These are phyloP conservation scores for Hippoglossus stenolepis DNA, from an alignment of 2,113 vertebrate species.

Conservation along the genomic window DNA sequence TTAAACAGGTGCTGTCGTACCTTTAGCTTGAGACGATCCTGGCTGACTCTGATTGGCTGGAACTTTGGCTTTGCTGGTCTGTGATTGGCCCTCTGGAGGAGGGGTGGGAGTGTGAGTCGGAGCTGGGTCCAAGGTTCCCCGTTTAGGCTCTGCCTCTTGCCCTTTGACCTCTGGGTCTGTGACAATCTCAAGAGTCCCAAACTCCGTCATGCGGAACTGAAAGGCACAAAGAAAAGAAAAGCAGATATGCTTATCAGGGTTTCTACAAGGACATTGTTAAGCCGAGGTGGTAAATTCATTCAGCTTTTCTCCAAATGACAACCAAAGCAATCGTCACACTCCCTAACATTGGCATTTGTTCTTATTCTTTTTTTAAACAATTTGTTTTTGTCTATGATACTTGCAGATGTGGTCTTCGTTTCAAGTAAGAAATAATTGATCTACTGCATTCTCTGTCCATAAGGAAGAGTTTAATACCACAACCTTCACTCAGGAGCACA, in stretches of 20 bases:
- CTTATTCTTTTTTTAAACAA: neutral
- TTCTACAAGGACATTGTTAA: neutral
- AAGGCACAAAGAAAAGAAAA: conserved; percentile 9
- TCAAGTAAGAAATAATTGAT: neutral
- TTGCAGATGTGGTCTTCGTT: neutral
- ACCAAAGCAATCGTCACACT: neutral
- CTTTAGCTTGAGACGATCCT: conserved; percentile 65
- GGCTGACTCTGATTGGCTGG: conserved; percentile 56
- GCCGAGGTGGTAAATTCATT: neutral
- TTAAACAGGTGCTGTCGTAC: conserved; percentile 17
- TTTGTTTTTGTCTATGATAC: neutral
- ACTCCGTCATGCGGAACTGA: conserved; percentile 97
- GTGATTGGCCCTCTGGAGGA: conserved; percentile 75
- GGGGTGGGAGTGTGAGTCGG: conserved; percentile 78
- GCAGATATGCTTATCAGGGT: neutral
- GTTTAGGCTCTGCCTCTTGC: conserved; percentile 55
- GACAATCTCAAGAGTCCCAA: conserved; percentile 96
- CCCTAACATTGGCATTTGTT: neutral
- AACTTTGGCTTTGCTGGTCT: conserved; percentile 36
- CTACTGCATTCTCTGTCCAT: no score
- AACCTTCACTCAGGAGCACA: no score
- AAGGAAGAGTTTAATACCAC: no score
- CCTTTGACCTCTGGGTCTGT: conserved; percentile 89
- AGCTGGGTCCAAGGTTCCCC: conserved; percentile 65
- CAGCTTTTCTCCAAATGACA: no score